Percentiles rank a stretch among this genome's conserved stretches.
phyloP scores from a whole-genome alignment of 1,140 invertebrate genomes.

The Pseudomyrmex pallidus region DNA sequence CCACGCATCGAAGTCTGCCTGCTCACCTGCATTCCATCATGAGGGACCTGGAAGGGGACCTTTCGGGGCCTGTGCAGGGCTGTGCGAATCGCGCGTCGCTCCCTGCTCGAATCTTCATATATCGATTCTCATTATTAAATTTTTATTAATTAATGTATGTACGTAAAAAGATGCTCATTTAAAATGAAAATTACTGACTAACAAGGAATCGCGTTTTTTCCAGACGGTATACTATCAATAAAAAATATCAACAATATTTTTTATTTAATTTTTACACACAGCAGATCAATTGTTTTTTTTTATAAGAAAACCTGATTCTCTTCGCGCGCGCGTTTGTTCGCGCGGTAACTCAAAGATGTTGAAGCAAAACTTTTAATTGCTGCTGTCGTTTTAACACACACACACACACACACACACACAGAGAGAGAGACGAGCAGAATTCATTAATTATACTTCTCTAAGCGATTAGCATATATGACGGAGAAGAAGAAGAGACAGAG shows the following conservation, averaged over 20 bases:
- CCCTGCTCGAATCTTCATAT: not conserved
- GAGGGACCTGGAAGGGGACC: slow-evolving; percentile 63
- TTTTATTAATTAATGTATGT: not conserved
- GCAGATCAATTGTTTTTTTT: no score
- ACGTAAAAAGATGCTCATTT: not conserved
- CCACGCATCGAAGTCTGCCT: slow-evolving; percentile 83
- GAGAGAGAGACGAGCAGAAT: no score
- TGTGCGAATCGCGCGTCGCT: slow-evolving; percentile 27
- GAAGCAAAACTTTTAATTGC: not conserved
- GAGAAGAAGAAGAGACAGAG: no score
- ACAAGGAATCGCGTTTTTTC: no score
- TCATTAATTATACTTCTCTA: no score
- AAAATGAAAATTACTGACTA: no score
- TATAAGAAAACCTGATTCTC: no score
- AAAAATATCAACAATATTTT: no score
- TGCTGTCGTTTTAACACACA: not conserved
- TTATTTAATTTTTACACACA: no score
- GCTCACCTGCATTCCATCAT: slow-evolving; percentile 85
- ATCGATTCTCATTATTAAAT: not conserved
- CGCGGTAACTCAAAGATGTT: not conserved
- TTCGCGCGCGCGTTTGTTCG: no score
- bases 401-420: no score
- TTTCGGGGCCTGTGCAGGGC: slow-evolving; percentile 70
- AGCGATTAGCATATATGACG: slow-evolving; percentile 28
- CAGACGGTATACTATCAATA: no score